Conservation (phyloP, 2,888 invertebrate genomes). For the Parnassius mnemosyne region DNA sequence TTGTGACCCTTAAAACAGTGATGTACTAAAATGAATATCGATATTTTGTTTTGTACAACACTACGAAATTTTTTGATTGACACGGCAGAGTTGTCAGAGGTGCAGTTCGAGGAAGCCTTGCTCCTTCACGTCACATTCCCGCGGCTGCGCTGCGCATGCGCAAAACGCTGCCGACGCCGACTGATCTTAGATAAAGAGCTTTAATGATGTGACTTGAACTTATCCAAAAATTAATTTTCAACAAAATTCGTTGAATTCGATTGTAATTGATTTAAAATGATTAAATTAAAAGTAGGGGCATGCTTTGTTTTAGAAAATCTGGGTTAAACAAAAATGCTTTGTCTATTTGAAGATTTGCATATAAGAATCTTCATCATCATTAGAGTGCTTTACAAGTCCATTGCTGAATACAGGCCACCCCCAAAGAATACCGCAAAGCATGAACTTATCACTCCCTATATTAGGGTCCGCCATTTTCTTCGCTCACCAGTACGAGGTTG, state of each 20-base stretch:
- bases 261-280: constrained; percentile 3
- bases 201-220: constrained; percentile 74
- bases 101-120: constrained; percentile 64
- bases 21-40: not conserved
- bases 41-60: constrained; percentile 37
- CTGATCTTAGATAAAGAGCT: constrained; percentile 69
- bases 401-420: too few species aligned
- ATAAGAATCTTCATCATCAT: too few species aligned
- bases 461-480: too few species aligned
- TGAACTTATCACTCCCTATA: too few species aligned
- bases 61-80: constrained; percentile 41
- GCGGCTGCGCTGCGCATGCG: constrained; percentile 52
- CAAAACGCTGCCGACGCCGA: constrained; percentile 67
- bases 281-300: too few species aligned
- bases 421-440: too few species aligned
- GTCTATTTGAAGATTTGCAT: too few species aligned
- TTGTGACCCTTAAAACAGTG: too few species aligned
- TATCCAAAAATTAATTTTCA: constrained; percentile 74
- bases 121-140: constrained; percentile 45
- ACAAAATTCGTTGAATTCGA: constrained; percentile 24
- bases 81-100: constrained; percentile 47
- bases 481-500: too few species aligned
- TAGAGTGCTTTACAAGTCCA: too few species aligned
- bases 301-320: too few species aligned
- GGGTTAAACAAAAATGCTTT: too few species aligned